Percentiles rank a stretch among this genome's conserved stretches.
Conservation (phyloP, 1,140 invertebrate genomes). For the Marisa cornuarietis region DNA sequence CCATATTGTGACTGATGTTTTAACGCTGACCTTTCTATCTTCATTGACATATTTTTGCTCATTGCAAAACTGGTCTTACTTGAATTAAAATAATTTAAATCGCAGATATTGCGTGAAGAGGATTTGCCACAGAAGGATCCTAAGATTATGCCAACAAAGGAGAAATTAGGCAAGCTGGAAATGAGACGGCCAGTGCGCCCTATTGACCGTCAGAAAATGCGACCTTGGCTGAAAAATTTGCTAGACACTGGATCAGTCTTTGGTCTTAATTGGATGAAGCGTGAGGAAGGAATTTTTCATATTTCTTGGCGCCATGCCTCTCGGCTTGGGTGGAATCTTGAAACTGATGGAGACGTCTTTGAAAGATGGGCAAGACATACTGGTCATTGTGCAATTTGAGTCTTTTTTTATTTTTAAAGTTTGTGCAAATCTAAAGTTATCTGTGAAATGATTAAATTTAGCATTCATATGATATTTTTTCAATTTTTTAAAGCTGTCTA, state of each 20-base stretch:
- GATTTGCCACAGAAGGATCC: background rate
- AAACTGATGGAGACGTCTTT: slow-evolving; percentile 56
- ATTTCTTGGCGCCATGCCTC: slow-evolving; percentile 60
- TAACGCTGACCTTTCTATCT: too few relatives aligned
- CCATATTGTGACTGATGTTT: too few relatives aligned
- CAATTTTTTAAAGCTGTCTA: too few relatives aligned
- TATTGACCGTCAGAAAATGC: slow-evolving; percentile 47
- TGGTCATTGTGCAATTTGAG: slow-evolving; percentile 35
- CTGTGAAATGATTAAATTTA: too few relatives aligned
- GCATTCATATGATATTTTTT: too few relatives aligned
- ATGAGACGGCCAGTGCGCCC: slow-evolving; percentile 40
- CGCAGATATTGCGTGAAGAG: background rate
- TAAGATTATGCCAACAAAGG: slow-evolving; percentile 9
- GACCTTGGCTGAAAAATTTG: slow-evolving; percentile 48
- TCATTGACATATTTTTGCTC: too few relatives aligned
- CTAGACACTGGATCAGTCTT: slow-evolving; percentile 39
- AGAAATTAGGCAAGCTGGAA: slow-evolving; percentile 1
- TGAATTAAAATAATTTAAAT: background rate
- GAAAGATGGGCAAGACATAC: slow-evolving; percentile 57
- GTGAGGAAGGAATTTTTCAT: slow-evolving; percentile 41
- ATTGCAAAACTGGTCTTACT: too few relatives aligned
- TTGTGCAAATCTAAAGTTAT: background rate
- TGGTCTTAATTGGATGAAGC: slow-evolving; percentile 51
- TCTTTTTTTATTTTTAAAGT: background rate
- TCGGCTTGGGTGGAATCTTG: slow-evolving; percentile 47